Base-by-base conservation (phyloP, 2,888 invertebrate species). In the Leptopilina syphax region DNA sequence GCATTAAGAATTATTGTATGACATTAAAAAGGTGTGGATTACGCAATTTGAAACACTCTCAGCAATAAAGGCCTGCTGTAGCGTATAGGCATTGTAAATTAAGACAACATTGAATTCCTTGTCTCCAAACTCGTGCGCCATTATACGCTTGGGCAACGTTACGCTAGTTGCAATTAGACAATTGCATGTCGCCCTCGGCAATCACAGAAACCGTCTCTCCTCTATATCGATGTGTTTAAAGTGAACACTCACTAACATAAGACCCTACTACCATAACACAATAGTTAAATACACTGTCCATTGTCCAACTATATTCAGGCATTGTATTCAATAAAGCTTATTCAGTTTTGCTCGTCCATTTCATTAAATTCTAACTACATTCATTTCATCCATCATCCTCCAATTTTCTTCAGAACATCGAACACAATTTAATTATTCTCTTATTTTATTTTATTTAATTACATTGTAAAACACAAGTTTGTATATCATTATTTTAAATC, bases 101-200 rank as follows among this genome's bases (percentile, higher is more conserved):
- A 70, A 34, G 54, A 50, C 70, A 50, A 70, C 54, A 24, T 27
- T 54, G 50, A 24, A 54, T 34, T 73, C n/a, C 57, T 70, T 70
- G 73, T 57, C 57, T n/a, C 73, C 2, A 57, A n/a, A 18, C 34
- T 54, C 54, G n/a, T 57, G 57, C 6, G 13, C 73, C 73, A 73
- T 73, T 73, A 73, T 57, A 73, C 54, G 73, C 73, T n/a, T 73
- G 34, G 57, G 41, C 18, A 57, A 57, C 57, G 41, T 57, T 73
- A 73, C 73, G 57, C 57, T 34, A 73, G 34, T n/a, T 34, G 73
- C 34, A 73, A 73, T 73, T 60, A 73, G 73, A 73, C 73, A 57
- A 73, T 73, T 57, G 57, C 57, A 73, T 57, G 73, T 34, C 73
- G 34, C 8, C 73, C 73, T 54, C 9, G 34, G 27, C 34, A 73